Evolutionary conservation across 2,797 vertebrate species (phyloP), one percentile per base, ranked within the genome.

Genomic region (Brachymystax lenok): DNA sequence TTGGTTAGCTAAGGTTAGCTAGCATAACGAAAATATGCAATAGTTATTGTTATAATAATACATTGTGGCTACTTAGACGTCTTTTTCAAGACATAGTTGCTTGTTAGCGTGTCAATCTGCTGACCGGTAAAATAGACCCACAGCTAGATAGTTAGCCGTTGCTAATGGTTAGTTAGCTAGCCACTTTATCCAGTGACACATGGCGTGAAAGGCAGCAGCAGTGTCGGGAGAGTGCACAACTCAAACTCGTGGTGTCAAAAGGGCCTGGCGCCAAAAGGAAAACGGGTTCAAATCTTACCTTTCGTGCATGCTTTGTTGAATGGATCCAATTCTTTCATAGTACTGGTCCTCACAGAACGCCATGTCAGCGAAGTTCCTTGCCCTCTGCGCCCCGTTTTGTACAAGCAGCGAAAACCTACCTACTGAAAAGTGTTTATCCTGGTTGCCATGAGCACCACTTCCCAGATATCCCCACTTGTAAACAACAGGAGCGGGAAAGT

Each of bases 371-470:
- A 86, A 79, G 85, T 77, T 27, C 2, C 10, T 51, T 4, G 28
- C 56, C 1, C 16, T 51, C 3, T 27, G 64, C 21, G 71, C 40
- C 19, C 30, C 64, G 5, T 73, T 56, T 56, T 27, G 30, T 28
- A 17, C n/a, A 4, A 19, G 56, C 51, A 40, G 56, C 16, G 17
- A 50, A 2, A n/a, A 27, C n/a, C 27, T 63, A 81, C 50, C 27
- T 7, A 17, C 56, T 1, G 64, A 50, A 16, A 27, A 16, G 6
- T 92, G 92, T 93, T 93, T 93, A 91, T 84, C 12, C 13, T 64
- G 84, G 93, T 94, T 93, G 80, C 92, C 93, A 94, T 92, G 91
- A 74, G 19, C 73, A 95, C 93, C 86, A 72, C 80, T 91, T 87
- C 94, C 92, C 93, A 93, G 80, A 89, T 91, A 17, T 12, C 92